Evolutionary conservation across 2,113 vertebrate species (phyloP).

Genomic region (Lampris megalopsis): DNA sequence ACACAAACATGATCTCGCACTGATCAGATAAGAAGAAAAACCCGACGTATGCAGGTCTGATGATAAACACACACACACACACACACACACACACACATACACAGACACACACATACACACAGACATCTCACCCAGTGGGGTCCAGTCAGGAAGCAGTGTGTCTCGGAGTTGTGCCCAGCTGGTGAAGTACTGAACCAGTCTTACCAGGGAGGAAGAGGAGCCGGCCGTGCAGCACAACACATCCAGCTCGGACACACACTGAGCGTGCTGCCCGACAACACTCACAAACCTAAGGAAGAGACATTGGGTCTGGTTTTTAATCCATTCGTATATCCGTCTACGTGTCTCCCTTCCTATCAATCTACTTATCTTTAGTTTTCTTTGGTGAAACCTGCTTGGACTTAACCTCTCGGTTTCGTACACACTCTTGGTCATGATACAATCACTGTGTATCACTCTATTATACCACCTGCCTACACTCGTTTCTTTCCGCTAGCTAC

Average conservation of each 20-base stretch:
- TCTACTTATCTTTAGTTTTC: too few species aligned
- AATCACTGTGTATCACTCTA: too few species aligned
- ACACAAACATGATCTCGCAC: neutral
- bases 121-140: conserved; percentile 66
- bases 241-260: conserved; percentile 77
- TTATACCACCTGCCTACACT: too few species aligned
- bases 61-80: neutral
- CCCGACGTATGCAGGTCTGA: too few species aligned
- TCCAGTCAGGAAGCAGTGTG: conserved; percentile 71
- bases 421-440: too few species aligned
- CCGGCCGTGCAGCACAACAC: conserved; percentile 69
- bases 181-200: conserved; percentile 80
- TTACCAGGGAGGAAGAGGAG: conserved; percentile 59
- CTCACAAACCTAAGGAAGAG: conserved; percentile 63
- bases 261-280: conserved; percentile 70
- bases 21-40: too few species aligned
- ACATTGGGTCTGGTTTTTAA: neutral
- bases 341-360: too few species aligned
- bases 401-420: too few species aligned
- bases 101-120: neutral
- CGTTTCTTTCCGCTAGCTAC: too few species aligned
- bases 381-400: too few species aligned
- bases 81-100: neutral
- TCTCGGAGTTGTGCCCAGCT: conserved; percentile 83
- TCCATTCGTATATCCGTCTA: too few species aligned